phyloP scores from a whole-genome alignment of 2,113 vertebrate species.

The Nothobranchius furzeri region DNA sequence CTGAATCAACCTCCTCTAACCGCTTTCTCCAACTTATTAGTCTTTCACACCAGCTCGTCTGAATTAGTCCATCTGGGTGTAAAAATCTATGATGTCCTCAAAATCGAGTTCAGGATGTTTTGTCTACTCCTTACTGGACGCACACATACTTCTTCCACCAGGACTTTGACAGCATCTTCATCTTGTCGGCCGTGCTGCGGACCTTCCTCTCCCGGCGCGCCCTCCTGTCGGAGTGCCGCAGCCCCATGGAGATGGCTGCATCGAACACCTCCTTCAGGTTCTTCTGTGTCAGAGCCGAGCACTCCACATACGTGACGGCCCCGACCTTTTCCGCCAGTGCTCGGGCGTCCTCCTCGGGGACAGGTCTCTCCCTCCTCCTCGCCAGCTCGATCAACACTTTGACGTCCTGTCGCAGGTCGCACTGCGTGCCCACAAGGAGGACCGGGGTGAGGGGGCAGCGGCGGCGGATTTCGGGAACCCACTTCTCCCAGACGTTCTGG shows the following conservation, averaged over 20 bases:
- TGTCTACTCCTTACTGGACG: slow-evolving; percentile 67
- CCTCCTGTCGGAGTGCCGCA: slow-evolving; percentile 73
- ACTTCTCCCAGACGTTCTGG: slow-evolving; percentile 84
- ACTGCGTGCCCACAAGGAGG: slow-evolving; percentile 85
- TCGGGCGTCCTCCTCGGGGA: slow-evolving; percentile 73
- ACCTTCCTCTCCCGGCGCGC: slow-evolving; percentile 77
- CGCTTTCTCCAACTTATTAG: slow-evolving; percentile 16
- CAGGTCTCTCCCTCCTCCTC: slow-evolving; percentile 75
- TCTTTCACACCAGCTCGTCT: slow-evolving; percentile 12
- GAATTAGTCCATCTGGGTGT: slow-evolving; percentile 14
- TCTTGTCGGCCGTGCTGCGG: slow-evolving; percentile 81
- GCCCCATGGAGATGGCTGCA: slow-evolving; percentile 80
- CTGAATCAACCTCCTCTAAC: slow-evolving; percentile 4
- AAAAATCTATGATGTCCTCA: slow-evolving; percentile 12
- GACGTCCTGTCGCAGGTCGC: slow-evolving; percentile 84
- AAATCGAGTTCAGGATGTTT: slow-evolving; percentile 10
- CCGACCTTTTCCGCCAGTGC: slow-evolving; percentile 79
- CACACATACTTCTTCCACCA: slow-evolving; percentile 90
- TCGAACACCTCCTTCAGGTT: slow-evolving; percentile 88
- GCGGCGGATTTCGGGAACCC: slow-evolving; percentile 82
- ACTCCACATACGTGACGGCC: slow-evolving; percentile 82
- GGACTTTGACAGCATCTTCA: slow-evolving; percentile 85
- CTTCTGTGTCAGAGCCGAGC: slow-evolving; percentile 86
- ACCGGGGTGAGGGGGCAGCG: slow-evolving; percentile 81
- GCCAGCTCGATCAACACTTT: slow-evolving; percentile 84